phyloP scores from a whole-genome alignment of 2,113 vertebrate species.

The Colinus virginianus region DNA sequence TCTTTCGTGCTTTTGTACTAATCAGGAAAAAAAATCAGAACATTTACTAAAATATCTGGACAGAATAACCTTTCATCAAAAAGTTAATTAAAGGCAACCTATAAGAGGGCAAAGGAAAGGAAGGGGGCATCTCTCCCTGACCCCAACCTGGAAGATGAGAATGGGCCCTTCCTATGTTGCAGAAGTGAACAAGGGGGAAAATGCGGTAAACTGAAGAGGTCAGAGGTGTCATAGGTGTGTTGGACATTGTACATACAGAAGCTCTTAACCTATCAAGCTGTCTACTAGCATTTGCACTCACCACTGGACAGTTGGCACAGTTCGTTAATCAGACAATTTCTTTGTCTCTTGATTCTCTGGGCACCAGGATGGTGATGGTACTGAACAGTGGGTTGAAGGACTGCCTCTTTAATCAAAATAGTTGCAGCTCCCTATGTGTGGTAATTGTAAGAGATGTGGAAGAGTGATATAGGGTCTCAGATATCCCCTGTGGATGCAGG shows the following conservation, averaged over 20 bases:
- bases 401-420: slow-evolving; percentile 55
- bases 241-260: neutral
- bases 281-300: neutral
- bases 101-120: neutral
- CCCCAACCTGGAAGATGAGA: neutral
- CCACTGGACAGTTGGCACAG: slow-evolving; percentile 27
- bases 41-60: neutral
- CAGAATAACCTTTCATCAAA: neutral
- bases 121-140: neutral
- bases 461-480: neutral
- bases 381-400: slow-evolving; percentile 60
- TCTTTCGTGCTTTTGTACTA: neutral
- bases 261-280: neutral
- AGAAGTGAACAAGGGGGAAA: neutral
- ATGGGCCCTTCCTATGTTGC: neutral
- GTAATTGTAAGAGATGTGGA: neutral
- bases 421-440: neutral
- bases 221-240: neutral
- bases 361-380: slow-evolving; percentile 74
- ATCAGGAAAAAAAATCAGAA: neutral
- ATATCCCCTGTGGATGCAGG: neutral
- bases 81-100: neutral
- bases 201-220: neutral
- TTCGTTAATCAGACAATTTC: slow-evolving; percentile 79
- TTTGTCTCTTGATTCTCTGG: slow-evolving; percentile 81